Conservation (phyloP, 2,888 invertebrate species). For the Phanerotoma sp. region DNA sequence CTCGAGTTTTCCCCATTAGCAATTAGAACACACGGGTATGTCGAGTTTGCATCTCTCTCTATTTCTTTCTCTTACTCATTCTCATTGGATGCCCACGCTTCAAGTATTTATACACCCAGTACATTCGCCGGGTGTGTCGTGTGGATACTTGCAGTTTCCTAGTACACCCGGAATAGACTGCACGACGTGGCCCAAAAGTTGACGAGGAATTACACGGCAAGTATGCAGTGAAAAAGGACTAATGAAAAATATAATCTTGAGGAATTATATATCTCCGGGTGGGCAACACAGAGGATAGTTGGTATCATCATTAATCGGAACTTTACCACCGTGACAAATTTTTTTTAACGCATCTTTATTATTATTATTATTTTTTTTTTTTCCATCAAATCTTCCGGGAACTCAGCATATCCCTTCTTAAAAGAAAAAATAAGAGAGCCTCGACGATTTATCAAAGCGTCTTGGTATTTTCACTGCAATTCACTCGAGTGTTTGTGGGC, state of each 20-base stretch:
- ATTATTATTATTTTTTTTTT: background rate
- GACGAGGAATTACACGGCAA: conserved; percentile 13
- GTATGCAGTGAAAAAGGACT: background rate
- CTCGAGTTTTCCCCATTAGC: conserved; percentile 20
- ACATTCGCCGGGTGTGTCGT: conserved; percentile 26
- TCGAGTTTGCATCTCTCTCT: background rate
- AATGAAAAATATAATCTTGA: background rate
- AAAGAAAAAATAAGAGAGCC: conserved; percentile 11
- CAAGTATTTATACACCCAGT: conserved; percentile 15
- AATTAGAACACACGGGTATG: conserved; percentile 10
- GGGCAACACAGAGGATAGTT: conserved; percentile 12
- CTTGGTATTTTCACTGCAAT: conserved; percentile 19
- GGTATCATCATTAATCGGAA: conserved; percentile 33
- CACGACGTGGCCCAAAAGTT: conserved; percentile 29
- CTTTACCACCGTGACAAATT: conserved; percentile 7
- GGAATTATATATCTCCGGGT: conserved; percentile 11
- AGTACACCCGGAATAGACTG: conserved; percentile 51
- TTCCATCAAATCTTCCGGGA: conserved; percentile 19
- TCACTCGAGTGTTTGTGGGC: conserved; percentile 4
- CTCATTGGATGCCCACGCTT: conserved; percentile 11
- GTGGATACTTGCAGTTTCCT: conserved; percentile 38
- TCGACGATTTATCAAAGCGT: conserved; percentile 20
- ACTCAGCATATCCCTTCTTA: background rate
- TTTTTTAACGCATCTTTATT: background rate
- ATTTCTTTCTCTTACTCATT: background rate